Base-by-base conservation (phyloP, 2,113 vertebrate species). In the Girardinichthys multiradiatus region DNA sequence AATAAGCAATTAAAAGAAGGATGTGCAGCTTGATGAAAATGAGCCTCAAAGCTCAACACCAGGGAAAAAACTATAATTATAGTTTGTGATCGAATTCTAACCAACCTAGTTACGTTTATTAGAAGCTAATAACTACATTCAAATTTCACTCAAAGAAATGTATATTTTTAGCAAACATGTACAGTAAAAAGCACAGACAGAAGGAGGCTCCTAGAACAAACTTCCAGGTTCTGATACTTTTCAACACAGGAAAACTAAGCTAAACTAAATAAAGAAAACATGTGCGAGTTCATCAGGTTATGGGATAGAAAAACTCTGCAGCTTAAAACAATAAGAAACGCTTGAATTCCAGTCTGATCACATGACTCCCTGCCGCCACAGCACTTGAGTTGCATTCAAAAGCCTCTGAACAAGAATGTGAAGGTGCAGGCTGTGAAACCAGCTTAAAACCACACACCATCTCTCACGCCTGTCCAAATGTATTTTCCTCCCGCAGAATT, bases 241-340 rank as follows among this genome's bases (percentile, higher is more conserved):
- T 78, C 60, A 80, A 64, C 64, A 48, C 30, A 71, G 77, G 67
- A 86, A 71, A 86, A 82, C 66, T 59, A 83, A 72, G 58, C 62
- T 74, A 74, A 82, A 84, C n/a, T 77, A 83, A 85, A 89, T 69
- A 74, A 63, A 72, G 30, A 42, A 67, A 62, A 77, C 30, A 4
- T 57, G 30, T 61, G 29, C 29, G 48, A 33, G 65, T 67, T 57
- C 67, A 45, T 62, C 21, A 65, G 48, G 64, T 74, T 48, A 59
- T 63, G 81, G 54, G 77, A 79, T 39, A 79, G 69, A 91, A 89
- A 81, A 67, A 48, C 78, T 84, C 70, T 84, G 86, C 81, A 82
- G 79, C 82, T 87, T 80, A 89, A 92, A 89, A 93, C 91, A 93
- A 93, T 89, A n/a, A n/a, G n/a, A n/a, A n/a, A n/a, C n/a, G 87